These are phyloP conservation scores for Batillaria attramentaria DNA, from an alignment of 1,140 invertebrate genomes.

Conservation along the genomic window DNA sequence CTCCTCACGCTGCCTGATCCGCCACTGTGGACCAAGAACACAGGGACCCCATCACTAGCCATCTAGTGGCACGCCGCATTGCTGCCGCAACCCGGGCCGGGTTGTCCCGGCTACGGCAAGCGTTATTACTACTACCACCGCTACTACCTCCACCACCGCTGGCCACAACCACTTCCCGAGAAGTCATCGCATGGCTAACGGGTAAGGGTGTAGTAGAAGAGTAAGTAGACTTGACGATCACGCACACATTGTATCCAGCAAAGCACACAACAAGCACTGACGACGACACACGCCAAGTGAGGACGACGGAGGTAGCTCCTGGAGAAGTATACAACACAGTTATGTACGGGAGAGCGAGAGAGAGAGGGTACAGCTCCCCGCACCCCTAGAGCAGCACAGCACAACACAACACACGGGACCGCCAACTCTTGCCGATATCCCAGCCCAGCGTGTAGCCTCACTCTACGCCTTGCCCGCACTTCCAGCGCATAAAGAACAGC, in stretches of 20 bases:
- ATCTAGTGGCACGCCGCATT: slow-evolving; percentile 36
- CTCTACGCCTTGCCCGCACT: not conserved
- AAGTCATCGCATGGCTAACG: slow-evolving; percentile 12
- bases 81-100: slow-evolving; percentile 12
- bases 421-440: not conserved
- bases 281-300: too few relatives aligned
- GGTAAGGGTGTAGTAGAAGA: not conserved
- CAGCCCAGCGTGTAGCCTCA: not conserved
- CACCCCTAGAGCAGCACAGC: not conserved
- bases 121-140: too few relatives aligned
- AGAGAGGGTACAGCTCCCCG: not conserved
- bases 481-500: slow-evolving; percentile 7
- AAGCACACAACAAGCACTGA: not conserved
- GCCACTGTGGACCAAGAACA: slow-evolving; percentile 49
- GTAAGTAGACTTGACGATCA: not conserved
- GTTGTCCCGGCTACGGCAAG: too few relatives aligned
- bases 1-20: slow-evolving; percentile 25
- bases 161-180: slow-evolving; percentile 19
- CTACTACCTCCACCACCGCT: not conserved
- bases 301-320: too few relatives aligned
- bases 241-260: not conserved
- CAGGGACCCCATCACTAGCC: slow-evolving; percentile 43
- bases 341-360: not conserved
- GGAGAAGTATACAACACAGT: not conserved
- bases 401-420: not conserved